Evolutionary conservation across 2,113 vertebrate genomes (phyloP).

Genomic region (Cyphomyrus discorhynchus): DNA sequence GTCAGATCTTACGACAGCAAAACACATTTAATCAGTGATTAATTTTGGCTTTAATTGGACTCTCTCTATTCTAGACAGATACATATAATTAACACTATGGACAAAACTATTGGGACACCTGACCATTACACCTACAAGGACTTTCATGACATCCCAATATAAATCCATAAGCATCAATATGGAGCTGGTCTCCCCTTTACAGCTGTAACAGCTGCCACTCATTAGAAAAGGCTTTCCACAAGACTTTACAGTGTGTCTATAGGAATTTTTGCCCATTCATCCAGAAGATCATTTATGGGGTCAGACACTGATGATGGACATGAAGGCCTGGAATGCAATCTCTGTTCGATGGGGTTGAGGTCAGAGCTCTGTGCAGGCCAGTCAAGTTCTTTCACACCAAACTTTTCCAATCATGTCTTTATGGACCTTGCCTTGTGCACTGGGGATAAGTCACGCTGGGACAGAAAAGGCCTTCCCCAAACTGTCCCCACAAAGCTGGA

Average conservation of each 20-base stretch:
- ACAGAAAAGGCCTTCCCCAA: not conserved
- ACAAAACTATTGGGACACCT: not conserved
- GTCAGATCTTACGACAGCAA: not conserved
- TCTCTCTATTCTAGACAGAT: not conserved
- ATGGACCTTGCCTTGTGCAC: not conserved
- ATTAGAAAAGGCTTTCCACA: not conserved
- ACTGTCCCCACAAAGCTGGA: not conserved
- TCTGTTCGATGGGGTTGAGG: not conserved
- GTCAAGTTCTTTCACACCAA: not conserved
- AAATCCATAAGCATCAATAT: not conserved
- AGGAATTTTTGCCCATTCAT: not conserved
- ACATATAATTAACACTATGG: not conserved
- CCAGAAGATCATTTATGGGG: not conserved
- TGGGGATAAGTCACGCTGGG: not conserved
- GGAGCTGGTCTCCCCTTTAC: not conserved
- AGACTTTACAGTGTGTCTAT: not conserved
- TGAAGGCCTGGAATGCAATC: not conserved
- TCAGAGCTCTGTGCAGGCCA: not conserved
- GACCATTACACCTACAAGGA: not conserved
- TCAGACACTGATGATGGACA: not conserved
- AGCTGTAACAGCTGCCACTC: not conserved
- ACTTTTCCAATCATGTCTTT: not conserved
- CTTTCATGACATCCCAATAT: not conserved
- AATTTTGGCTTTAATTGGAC: not conserved
- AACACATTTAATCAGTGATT: not conserved